Conservation (phyloP, 2,113 vertebrate genomes). For the Platycercus adscitus region DNA sequence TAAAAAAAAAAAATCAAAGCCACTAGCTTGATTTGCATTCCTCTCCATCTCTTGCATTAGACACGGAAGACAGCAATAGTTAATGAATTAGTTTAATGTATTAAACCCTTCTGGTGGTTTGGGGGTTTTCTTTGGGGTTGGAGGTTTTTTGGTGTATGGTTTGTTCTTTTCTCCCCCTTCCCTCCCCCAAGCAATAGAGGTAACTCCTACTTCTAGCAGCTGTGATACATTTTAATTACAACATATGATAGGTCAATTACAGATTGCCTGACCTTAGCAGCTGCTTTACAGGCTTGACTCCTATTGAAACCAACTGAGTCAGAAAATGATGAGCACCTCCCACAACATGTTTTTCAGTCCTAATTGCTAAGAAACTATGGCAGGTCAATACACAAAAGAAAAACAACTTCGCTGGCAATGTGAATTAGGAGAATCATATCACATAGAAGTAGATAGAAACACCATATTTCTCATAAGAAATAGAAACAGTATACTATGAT, state of each 20-base stretch:
- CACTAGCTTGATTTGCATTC: background rate
- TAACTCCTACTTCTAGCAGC: background rate
- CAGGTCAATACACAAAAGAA: background rate
- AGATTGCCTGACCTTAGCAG: slow-evolving; percentile 23
- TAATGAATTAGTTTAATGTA: background rate
- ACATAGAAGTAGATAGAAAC: background rate
- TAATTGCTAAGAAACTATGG: slow-evolving; percentile 37
- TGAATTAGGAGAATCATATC: background rate
- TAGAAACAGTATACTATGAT: background rate
- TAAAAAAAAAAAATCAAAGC: background rate
- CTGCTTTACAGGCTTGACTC: slow-evolving; percentile 8
- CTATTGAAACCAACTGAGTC: slow-evolving; percentile 44
- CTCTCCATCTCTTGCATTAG: background rate
- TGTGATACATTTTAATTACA: background rate
- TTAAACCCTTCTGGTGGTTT: background rate
- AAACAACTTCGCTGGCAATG: background rate
- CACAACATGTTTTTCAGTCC: background rate
- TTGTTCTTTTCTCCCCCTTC: background rate
- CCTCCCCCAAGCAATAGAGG: background rate
- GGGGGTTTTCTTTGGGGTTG: accelerated
- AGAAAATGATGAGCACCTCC: slow-evolving; percentile 13
- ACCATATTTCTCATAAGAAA: background rate
- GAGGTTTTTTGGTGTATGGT: background rate
- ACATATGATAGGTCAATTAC: background rate
- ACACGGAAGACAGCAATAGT: background rate